Percentiles rank a stretch among this genome's conserved stretches.
Evolutionary conservation across 2,113 vertebrate species (phyloP).

Genomic region (Saguinus midas): DNA sequence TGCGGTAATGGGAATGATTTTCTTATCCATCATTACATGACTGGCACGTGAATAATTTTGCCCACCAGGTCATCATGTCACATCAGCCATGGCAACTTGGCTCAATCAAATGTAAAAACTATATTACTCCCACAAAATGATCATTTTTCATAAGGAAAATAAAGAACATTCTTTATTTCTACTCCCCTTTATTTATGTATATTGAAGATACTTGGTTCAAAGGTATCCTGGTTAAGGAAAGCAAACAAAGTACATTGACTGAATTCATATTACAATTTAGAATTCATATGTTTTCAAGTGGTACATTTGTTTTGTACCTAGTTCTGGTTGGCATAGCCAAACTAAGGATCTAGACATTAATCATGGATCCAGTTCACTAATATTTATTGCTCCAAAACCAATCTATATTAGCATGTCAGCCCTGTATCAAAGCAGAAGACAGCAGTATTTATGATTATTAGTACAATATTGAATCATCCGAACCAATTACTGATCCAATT

Average conservation of each 20-base stretch:
- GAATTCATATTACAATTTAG: slow-evolving; percentile 10
- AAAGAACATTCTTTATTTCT: slow-evolving; percentile 13
- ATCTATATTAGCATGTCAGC: slow-evolving; percentile 84
- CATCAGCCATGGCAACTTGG: slow-evolving; percentile 67
- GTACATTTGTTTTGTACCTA: slow-evolving; percentile 58
- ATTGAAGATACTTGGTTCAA: slow-evolving; percentile 35
- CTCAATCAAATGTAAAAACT: slow-evolving; percentile 58
- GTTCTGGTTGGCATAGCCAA: slow-evolving; percentile 67
- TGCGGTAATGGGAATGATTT: slow-evolving; percentile 71
- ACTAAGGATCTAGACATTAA: slow-evolving; percentile 69
- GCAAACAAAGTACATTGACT: background rate
- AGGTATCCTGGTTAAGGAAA: slow-evolving; percentile 10
- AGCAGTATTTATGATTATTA: slow-evolving; percentile 90
- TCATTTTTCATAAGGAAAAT: slow-evolving; percentile 32
- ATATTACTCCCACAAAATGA: slow-evolving; percentile 14
- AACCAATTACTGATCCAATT: slow-evolving; percentile 91
- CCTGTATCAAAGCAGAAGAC: slow-evolving; percentile 85
- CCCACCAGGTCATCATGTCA: slow-evolving; percentile 65
- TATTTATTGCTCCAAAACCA: slow-evolving; percentile 85
- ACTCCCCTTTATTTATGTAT: background rate
- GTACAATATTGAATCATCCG: slow-evolving; percentile 90
- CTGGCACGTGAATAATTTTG: slow-evolving; percentile 69
- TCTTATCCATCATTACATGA: slow-evolving; percentile 75
- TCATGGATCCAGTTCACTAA: slow-evolving; percentile 81
- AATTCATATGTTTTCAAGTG: slow-evolving; percentile 33